A percentile compares a stretch with the other conserved stretches of the same genome.
Evolutionary conservation across 1,140 invertebrate genomes (phyloP).

Genomic region (Drosophila mojavensis): DNA sequence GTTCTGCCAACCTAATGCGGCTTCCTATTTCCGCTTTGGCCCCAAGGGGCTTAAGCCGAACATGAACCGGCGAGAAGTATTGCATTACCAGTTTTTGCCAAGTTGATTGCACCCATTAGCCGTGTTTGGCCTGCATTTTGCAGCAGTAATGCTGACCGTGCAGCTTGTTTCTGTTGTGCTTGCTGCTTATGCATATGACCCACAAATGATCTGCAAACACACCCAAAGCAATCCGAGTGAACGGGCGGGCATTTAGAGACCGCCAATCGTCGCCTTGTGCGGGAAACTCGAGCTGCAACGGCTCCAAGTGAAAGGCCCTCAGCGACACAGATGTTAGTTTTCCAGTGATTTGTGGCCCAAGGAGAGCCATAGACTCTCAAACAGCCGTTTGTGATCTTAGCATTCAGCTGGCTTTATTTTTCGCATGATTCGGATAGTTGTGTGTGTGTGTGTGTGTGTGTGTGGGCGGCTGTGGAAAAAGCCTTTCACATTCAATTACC

Average conservation of each 20-base stretch:
- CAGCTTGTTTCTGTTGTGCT: slow-evolving; percentile 34
- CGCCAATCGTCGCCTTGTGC: slow-evolving; percentile 32
- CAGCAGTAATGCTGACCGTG: slow-evolving; percentile 49
- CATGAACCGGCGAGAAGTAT: slow-evolving; percentile 36
- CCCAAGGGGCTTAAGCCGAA: slow-evolving; percentile 19
- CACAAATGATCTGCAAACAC: slow-evolving; percentile 68
- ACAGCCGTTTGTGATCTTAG: not conserved
- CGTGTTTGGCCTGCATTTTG: slow-evolving; percentile 38
- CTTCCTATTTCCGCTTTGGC: slow-evolving; percentile 69
- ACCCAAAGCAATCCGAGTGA: slow-evolving; percentile 48
- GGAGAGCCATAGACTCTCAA: not conserved
- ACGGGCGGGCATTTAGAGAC: slow-evolving; percentile 23
- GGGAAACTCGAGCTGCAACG: slow-evolving; percentile 55
- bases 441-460: slow-evolving; percentile 11
- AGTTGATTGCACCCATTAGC: slow-evolving; percentile 65
- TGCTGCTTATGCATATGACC: slow-evolving; percentile 62
- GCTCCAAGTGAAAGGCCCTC: slow-evolving; percentile 47
- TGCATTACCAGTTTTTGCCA: slow-evolving; percentile 54
- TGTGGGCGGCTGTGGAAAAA: slow-evolving; percentile 28
- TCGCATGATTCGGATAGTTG: too few species aligned
- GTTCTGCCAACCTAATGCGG: slow-evolving; percentile 34
- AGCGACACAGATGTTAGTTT: slow-evolving; percentile 10
- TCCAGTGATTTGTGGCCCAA: slow-evolving; percentile 11
- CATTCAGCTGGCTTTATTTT: not conserved
- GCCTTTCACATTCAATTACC: slow-evolving; percentile 71